These are phyloP conservation scores for Smithornis capensis DNA, from an alignment of 2,113 vertebrate genomes.

Conservation along the genomic window DNA sequence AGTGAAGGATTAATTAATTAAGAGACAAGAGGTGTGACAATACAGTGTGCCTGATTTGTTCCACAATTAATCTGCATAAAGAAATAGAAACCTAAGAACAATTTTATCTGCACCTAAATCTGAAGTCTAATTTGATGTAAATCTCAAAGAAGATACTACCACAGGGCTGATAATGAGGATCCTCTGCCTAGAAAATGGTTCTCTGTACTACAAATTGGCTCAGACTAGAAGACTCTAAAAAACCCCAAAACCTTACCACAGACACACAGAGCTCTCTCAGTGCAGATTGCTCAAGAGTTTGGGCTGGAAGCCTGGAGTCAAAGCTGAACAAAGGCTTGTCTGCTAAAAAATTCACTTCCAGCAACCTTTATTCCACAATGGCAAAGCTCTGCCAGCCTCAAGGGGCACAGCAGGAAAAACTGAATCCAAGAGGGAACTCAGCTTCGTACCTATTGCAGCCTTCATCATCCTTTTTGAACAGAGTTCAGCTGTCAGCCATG, in stretches of 20 bases:
- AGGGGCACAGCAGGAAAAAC: neutral
- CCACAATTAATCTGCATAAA: rapidly evolving
- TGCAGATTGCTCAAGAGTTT: neutral
- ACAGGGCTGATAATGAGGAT: neutral
- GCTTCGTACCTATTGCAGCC: neutral
- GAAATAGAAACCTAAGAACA: neutral
- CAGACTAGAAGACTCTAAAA: neutral
- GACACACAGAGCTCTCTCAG: neutral
- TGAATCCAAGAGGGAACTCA: neutral
- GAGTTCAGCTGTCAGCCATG: neutral
- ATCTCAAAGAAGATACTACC: neutral
- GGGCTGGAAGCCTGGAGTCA: neutral
- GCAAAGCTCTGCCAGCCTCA: neutral
- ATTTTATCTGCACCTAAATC: neutral
- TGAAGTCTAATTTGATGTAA: neutral
- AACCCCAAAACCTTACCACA: neutral
- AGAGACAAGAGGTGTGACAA: neutral
- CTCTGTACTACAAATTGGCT: neutral
- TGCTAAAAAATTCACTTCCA: neutral
- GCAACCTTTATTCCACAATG: neutral
- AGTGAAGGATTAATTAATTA: neutral
- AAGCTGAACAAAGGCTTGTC: neutral
- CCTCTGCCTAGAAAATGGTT: neutral
- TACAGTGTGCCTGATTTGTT: neutral
- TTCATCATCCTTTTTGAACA: neutral